These are phyloP conservation scores for Phalacrocorax aristotelis DNA, from an alignment of 2,113 vertebrate species.

Conservation along the genomic window DNA sequence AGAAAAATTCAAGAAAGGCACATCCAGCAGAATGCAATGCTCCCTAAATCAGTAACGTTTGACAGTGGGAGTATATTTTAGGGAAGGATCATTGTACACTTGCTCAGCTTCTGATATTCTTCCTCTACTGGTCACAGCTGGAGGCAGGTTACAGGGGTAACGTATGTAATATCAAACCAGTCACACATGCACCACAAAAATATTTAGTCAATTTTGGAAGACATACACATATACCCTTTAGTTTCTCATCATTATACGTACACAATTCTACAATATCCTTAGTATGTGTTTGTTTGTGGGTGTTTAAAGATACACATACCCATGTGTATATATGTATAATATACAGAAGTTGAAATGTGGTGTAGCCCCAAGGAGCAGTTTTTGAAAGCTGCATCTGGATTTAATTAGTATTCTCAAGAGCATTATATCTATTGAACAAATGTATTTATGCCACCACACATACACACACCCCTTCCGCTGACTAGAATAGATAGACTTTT, in stretches of 20 bases:
- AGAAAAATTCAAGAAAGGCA: not conserved
- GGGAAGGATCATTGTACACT: not conserved
- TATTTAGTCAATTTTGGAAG: not conserved
- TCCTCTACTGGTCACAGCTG: not conserved
- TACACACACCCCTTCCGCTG: not conserved
- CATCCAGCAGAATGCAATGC: not conserved
- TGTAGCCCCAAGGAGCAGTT: not conserved
- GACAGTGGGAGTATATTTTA: not conserved
- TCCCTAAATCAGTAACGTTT: not conserved
- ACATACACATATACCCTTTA: not conserved
- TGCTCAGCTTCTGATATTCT: not conserved
- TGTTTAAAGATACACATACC: not conserved
- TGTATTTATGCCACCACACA: not conserved
- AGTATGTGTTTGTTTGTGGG: not conserved
- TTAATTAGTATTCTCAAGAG: conserved; percentile 13
- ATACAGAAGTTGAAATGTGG: not conserved
- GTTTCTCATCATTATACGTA: not conserved
- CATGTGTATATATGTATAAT: not conserved
- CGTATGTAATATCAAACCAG: not conserved
- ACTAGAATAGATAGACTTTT: not conserved
- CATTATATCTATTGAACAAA: not conserved
- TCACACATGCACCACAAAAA: not conserved
- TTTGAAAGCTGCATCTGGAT: not conserved
- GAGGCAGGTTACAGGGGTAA: not conserved
- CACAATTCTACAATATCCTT: not conserved